phyloP scores from a whole-genome alignment of 2,888 invertebrate genomes.

The Acrocera orbiculus region DNA sequence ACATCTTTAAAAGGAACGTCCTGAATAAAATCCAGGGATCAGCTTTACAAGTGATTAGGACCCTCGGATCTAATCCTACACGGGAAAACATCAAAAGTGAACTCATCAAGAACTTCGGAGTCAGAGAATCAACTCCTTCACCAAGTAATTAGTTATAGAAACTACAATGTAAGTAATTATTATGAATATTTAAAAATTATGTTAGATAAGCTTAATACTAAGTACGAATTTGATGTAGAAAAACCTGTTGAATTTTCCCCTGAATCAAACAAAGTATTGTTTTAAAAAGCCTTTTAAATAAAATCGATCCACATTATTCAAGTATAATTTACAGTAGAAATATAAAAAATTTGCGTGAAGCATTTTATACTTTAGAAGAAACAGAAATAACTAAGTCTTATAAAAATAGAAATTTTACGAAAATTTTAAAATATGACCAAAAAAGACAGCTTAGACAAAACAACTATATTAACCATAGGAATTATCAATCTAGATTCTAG shows the following conservation, averaged over 20 bases:
- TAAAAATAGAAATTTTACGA: constrained; percentile 1
- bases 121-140: constrained; percentile 7
- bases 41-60: constrained; percentile 8
- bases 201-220: constrained; percentile 11
- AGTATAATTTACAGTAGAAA: constrained; percentile 10
- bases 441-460: too few species aligned
- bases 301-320: constrained; percentile 6
- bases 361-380: constrained; percentile 9
- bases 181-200: constrained; percentile 9
- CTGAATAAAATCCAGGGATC: constrained; percentile 6
- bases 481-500: too few species aligned
- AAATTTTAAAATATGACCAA: not conserved
- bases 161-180: constrained; percentile 9
- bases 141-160: constrained; percentile 6
- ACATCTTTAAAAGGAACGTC: too few species aligned
- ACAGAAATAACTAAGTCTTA: constrained; percentile 7
- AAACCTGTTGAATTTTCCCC: constrained; percentile 10
- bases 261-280: constrained; percentile 9
- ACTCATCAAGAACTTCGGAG: constrained; percentile 8
- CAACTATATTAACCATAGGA: too few species aligned
- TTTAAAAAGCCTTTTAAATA: constrained; percentile 10
- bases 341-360: constrained; percentile 6
- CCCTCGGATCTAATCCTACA: constrained; percentile 8
- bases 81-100: constrained; percentile 10
- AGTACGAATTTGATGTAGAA: constrained; percentile 9